Base-by-base conservation (phyloP, 2,797 vertebrate genomes). In the Megalops cyprinoides region DNA sequence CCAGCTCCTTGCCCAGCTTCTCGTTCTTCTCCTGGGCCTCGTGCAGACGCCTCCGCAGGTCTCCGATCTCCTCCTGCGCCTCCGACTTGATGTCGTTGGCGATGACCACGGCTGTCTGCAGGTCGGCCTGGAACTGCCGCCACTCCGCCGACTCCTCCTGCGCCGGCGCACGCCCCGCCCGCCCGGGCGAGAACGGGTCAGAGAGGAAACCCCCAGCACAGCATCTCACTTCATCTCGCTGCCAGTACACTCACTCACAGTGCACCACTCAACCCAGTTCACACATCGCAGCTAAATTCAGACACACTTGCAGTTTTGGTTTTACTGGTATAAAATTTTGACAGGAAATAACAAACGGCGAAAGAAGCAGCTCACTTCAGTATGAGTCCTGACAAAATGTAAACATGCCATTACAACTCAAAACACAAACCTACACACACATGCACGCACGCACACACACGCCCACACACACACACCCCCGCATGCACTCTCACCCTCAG, bases 61-160 rank as follows among this genome's bases (percentile, higher is more conserved):
- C 97, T 6, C 97, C 97, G 12, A 99, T 98, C 92, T 99, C 97
- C 69, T 99, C 97, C 88, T 99, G 97, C 0, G 97, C 97, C 88
- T 99, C 97, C 0, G 97, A 98, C 85, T 99, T 99, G 78, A 99
- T 99, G 75, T 99, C 97, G 4, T 99, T 99, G 18, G 97, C 97
- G 46, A 99, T 99, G 62, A 99, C 97, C 62, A 99, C 97, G 0
- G 97, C 97, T 0, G 97, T 99, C 91, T 99, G 97, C 62, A 99
- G 94, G 82, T 99, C 97, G 15, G 97, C 97, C 87, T 99, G 97
- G 90, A 99, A 99, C 92, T 99, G 97, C 76, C 97, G 96, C 97
- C 97, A 99, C 74, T 99, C 97, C 0, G 97, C 96, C 0, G 97
- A 98, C 85, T 99, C 97, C 88, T 99, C 97, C 97, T 99, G 46